These are phyloP conservation scores for Pachycephala philippinensis DNA, from an alignment of 2,113 vertebrate species.

Conservation along the genomic window DNA sequence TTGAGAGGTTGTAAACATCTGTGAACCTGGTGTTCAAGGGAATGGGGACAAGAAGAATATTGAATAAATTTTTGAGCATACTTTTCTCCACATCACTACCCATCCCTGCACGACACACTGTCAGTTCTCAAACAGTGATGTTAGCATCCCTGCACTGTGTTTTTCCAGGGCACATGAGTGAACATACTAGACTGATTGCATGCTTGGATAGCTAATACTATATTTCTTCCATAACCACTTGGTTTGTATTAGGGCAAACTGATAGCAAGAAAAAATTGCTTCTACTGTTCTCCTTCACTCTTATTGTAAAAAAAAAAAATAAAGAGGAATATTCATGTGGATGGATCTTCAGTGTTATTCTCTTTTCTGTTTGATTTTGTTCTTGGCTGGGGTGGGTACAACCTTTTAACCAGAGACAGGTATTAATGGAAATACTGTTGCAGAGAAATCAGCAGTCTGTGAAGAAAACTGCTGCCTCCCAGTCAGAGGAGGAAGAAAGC, in stretches of 20 bases:
- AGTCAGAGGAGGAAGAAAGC: neutral
- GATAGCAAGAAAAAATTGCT: neutral
- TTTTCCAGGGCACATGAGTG: neutral
- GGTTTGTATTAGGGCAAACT: neutral
- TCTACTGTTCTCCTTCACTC: neutral
- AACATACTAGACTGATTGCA: neutral
- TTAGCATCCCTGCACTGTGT: neutral
- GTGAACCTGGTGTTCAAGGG: neutral
- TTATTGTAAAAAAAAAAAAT: neutral
- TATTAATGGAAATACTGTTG: constrained; percentile 32
- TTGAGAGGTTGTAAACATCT: neutral
- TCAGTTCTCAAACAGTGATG: neutral
- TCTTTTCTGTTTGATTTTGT: constrained; percentile 15
- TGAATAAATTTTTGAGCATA: neutral
- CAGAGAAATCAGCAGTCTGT: constrained; percentile 27
- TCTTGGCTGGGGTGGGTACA: neutral
- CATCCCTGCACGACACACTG: neutral
- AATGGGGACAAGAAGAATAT: neutral
- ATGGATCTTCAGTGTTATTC: neutral
- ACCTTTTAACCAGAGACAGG: neutral
- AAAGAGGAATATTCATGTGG: neutral
- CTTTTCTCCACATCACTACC: neutral
- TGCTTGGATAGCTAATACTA: neutral
- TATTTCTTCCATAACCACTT: constrained; percentile 21
- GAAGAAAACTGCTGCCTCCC: constrained; percentile 2